Base-by-base conservation (phyloP, 2,797 vertebrate species). In the Threskiornis aethiopicus region DNA sequence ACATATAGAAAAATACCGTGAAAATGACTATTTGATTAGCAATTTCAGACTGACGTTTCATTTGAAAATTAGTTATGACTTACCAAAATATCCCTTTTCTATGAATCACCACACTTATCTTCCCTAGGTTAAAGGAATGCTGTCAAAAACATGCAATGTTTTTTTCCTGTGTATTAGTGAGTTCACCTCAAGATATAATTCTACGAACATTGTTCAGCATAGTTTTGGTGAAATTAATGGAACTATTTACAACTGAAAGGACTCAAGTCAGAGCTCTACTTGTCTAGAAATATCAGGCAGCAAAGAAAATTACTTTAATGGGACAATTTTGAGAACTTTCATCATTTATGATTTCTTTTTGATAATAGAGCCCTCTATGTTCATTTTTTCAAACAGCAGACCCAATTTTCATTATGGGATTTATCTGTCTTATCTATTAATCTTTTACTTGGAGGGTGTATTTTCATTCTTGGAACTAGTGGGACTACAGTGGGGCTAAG, bases 291-390 rank as follows among this genome's bases (percentile, higher is more conserved):
- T 31, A 81, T 22, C 61, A 88, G 37, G 41, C 37, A 66, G 69
- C 44, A 81, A 89, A 70, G 59, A 44, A 94, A 90, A 96, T 95
- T 88, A 77, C 76, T 90, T 92, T 92, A 94, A 92, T 91, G 52
- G 51, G 42, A 44, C 82, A 70, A 70, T 95, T 96, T 84, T 66
- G 54, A 79, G 58, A 72, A 52, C 87, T 90, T 92, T 84, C 21
- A 3, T 93, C n/a, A 49, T 66, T 83, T 84, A 19, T 51, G 5
- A 21, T 89, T 82, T 79, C 37, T 93, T 76, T 85, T 61, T 65
- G 10, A 25, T 78, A 78, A 65, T 13, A 44, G 49, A 93, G 17
- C n/a, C 20, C 3, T 94, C 33, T 67, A 3, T n/a, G 10, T 86
- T 42, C 19, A 9, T 64, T 80, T 86, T 91, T 93, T 58, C 35